phyloP scores from a whole-genome alignment of 1,140 invertebrate genomes.

The Cepaea nemoralis region DNA sequence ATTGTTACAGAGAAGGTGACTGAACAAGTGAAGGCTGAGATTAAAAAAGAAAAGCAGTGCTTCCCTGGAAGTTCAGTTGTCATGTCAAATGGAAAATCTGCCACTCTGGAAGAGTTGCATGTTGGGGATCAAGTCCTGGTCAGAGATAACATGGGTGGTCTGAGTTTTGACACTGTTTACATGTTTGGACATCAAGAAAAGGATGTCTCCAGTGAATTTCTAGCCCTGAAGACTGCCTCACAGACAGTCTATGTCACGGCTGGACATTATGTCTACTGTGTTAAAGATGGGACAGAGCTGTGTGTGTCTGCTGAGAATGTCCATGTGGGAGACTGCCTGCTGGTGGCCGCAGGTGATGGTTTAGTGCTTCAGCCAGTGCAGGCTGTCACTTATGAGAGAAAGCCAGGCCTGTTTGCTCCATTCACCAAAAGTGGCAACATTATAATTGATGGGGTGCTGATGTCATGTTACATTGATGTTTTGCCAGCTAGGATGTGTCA shows the following conservation, averaged over 20 bases:
- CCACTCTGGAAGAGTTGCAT: not conserved
- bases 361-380: not conserved
- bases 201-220: not conserved
- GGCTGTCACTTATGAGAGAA: not conserved
- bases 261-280: constrained; percentile 32
- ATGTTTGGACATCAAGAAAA: constrained; percentile 38
- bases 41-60: constrained; percentile 23
- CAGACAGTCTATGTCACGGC: not conserved
- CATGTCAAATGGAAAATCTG: not conserved
- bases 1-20: constrained; percentile 24
- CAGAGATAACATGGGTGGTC: not conserved
- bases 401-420: constrained; percentile 21
- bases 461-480: constrained; percentile 21
- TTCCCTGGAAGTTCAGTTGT: constrained; percentile 26
- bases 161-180: constrained; percentile 33
- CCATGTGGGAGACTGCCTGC: constrained; percentile 6
- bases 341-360: not conserved
- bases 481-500: not conserved
- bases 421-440: constrained; percentile 14
- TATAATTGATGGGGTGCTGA: not conserved
- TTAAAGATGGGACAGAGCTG: constrained; percentile 6
- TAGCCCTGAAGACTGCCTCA: constrained; percentile 10
- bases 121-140: constrained; percentile 22
- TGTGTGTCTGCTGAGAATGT: constrained; percentile 30
- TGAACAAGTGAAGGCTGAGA: constrained; percentile 20